Evolutionary conservation across 1,140 invertebrate genomes (phyloP), one percentile per base, ranked within the genome.

Genomic region (Elymnias hypermnestra): DNA sequence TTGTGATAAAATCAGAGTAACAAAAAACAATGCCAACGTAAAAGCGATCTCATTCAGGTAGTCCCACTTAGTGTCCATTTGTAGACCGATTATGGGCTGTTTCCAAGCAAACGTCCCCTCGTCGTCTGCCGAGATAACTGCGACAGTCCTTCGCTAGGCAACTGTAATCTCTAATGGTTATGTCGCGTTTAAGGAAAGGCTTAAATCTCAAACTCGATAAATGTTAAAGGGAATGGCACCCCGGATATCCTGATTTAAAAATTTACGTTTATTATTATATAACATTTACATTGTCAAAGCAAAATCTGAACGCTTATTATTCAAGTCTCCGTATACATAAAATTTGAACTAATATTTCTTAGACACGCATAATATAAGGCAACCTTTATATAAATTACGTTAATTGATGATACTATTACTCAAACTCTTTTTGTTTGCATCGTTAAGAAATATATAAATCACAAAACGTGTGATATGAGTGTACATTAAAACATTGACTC

Each of bases 21-120:
- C 26, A 29, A 29, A 29, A 29, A 29, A 29, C 26, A 29, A 29
- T 29, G 26, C 26, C 9, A 12, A 12, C 26, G 26, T 29, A 29
- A 29, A 29, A 29, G 26, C 26, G 26, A 3, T 7, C n/a, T 12
- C 9, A 29, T 29, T 29, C 26, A 29, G 26, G 26, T 29, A 28
- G n/a, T 2, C 26, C 2, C 7, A 29, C 9, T 13, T 8, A 29
- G 10, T 4, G 26, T 29, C 26, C 26, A 29, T 29, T 29, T 29
- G 26, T 29, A 9, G 26, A 12, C 2, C 26, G 26, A 29, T 29
- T 29, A 29, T 4, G 26, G 26, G 10, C 13, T 29, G 26, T 29
- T 29, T 29, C 26, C 26, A 29, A 29, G 26, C 26, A 29, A 29
- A 29, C 26, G 26, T 29, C 26, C 10, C 26, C 9, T 29, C 6